Base-by-base conservation (phyloP, 2,888 invertebrate species). In the Eupithecia abbreviata region DNA sequence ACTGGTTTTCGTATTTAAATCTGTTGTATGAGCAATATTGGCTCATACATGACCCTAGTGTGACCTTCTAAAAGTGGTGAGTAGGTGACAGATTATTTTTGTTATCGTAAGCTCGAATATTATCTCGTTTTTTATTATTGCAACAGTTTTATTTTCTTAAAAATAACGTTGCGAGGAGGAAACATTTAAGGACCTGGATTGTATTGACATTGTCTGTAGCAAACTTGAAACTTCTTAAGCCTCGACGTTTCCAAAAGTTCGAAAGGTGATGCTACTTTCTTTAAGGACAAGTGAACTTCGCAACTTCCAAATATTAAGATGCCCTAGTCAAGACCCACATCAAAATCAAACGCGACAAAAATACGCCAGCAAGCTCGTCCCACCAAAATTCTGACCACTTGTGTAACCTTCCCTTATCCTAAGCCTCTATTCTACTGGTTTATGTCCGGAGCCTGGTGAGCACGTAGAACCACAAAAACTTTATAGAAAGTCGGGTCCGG, bases 381-480 rank as follows among this genome's bases (percentile, higher is more conserved):
- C 47, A 30, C 66, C 66, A 41, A 66, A 69, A 69, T 69, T 4
- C 49, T 49, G 69, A 49, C 47, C 69, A 69, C 41, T 30, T 72
- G 45, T 68, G 62, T 69, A 65, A 73, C 73, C 58, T n/a, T 18
- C 62, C 42, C 62, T 73, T 75, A 77, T 72, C 77, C 70, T 10
- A 69, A 69, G 71, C 69, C 73, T 65, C 71, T 74, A 42, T 45
- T 62, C 62, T 67, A 43, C 73, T 55, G 71, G 71, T 72, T 74
- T 69, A 68, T 70, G 74, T 78, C 77, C 73, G 77, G 72, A 65
- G 72, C 66, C 55, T 67, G 75, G 74, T 69, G 68, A 70, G 76
- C 82, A 80, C 80, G 82, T 80, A 79, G 72, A 69, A 72, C 78
- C 75, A 79, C 80, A 80, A 80, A 80, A 80, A 79, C 75, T 79